A percentile compares a stretch with the other conserved stretches of the same genome.
Evolutionary conservation across 2,113 vertebrate species (phyloP).

Genomic region (Balaeniceps rex): DNA sequence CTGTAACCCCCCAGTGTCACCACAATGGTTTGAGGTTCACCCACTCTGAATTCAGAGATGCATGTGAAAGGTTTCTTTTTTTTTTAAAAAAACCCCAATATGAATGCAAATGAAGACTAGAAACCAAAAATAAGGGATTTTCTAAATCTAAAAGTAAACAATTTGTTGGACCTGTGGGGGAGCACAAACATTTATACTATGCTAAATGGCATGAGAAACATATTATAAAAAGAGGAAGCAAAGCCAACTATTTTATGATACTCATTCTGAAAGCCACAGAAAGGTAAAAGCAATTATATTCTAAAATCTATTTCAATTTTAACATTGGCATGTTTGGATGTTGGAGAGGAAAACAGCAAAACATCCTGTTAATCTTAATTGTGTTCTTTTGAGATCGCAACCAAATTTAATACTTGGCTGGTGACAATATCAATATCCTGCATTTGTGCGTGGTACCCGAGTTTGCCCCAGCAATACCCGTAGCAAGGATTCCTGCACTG

Average conservation of each 20-base stretch:
- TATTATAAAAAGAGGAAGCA: background rate
- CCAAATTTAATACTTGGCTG: background rate
- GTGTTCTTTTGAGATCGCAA: background rate
- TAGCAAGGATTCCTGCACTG: background rate
- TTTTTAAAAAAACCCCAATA: background rate
- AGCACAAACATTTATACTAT: background rate
- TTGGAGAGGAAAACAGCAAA: background rate
- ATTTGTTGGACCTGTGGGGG: background rate
- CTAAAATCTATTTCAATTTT: background rate
- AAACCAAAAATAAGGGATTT: background rate
- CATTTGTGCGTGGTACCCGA: fast-evolving
- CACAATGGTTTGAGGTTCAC: background rate
- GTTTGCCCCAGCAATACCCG: background rate
- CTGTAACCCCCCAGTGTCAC: background rate
- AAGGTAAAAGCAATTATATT: background rate
- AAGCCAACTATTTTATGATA: background rate
- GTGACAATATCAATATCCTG: background rate
- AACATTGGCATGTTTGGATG: background rate
- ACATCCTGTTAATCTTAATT: background rate
- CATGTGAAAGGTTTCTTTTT: background rate
- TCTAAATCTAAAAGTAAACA: background rate
- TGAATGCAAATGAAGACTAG: background rate
- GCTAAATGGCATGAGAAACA: background rate
- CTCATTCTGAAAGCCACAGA: background rate
- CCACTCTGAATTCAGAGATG: background rate